Conservation (phyloP, 2,888 invertebrate species). For the Balanococcus diminutus region DNA sequence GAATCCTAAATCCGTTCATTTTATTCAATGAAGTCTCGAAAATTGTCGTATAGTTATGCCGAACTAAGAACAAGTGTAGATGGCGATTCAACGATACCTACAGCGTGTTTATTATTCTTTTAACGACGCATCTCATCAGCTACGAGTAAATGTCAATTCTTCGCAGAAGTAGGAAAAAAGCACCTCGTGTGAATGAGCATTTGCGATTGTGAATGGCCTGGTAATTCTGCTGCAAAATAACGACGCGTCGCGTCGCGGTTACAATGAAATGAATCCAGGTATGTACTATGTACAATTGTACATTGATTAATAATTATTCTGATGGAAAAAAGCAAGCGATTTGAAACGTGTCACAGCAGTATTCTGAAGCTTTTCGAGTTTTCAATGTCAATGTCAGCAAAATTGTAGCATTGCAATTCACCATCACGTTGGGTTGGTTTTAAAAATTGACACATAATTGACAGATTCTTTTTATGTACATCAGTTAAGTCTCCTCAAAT, state of each 20-base stretch:
- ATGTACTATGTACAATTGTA: no score
- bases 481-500: no score
- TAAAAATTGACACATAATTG: no score
- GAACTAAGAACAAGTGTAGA: not conserved
- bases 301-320: not conserved
- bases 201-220: not conserved
- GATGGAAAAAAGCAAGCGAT: not conserved
- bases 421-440: not conserved
- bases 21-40: not conserved
- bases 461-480: no score
- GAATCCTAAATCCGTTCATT: not conserved
- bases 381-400: not conserved
- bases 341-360: not conserved
- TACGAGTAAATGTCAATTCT: not conserved
- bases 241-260: not conserved
- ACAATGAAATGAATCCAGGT: not conserved
- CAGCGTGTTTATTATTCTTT: not conserved
- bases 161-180: not conserved
- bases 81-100: not conserved
- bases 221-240: not conserved
- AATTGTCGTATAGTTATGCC: not conserved
- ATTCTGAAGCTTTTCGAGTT: not conserved
- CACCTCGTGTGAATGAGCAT: not conserved
- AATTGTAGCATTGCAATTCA: not conserved
- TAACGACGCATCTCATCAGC: not conserved